A percentile compares a stretch with the other conserved stretches of the same genome.
phyloP scores from a whole-genome alignment of 1,140 invertebrate species.

The Carposina sasakii region DNA sequence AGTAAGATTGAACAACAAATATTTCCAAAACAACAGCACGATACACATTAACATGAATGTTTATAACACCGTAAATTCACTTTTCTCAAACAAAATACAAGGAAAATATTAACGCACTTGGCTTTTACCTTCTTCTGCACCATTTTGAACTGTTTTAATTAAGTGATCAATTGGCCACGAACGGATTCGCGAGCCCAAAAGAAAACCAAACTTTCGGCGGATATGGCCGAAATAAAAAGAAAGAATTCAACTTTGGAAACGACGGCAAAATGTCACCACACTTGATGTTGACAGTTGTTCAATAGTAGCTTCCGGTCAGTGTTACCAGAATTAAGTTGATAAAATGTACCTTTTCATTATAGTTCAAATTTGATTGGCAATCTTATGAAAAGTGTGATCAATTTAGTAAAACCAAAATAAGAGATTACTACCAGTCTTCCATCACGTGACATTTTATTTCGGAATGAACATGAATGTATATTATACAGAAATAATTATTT shows the following conservation, averaged over 20 bases:
- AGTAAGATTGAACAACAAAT: background rate
- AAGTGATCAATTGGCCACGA: constrained; percentile 67
- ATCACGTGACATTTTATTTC: too few relatives aligned
- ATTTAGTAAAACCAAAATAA: too few relatives aligned
- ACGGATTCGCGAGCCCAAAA: constrained; percentile 64
- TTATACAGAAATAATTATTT: too few relatives aligned
- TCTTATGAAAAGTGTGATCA: too few relatives aligned
- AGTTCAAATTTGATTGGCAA: too few relatives aligned
- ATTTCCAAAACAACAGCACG: constrained; percentile 1
- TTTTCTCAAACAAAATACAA: constrained; percentile 46
- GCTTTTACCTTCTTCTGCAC: constrained; percentile 73
- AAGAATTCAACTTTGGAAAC: constrained; percentile 20
- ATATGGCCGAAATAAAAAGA: constrained; percentile 71
- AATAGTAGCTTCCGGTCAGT: too few relatives aligned
- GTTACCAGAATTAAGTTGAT: too few relatives aligned
- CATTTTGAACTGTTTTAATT: constrained; percentile 64
- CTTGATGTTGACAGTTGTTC: too few relatives aligned
- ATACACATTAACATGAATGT: too few relatives aligned
- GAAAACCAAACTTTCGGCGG: constrained; percentile 66
- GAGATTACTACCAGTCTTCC: too few relatives aligned
- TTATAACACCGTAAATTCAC: constrained; percentile 35
- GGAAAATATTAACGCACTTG: constrained; percentile 57
- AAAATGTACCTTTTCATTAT: too few relatives aligned
- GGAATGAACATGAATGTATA: too few relatives aligned
- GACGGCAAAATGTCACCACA: constrained; percentile 25